Evolutionary conservation across 2,113 vertebrate genomes (phyloP).

Genomic region (Prochilodus magdalenae): DNA sequence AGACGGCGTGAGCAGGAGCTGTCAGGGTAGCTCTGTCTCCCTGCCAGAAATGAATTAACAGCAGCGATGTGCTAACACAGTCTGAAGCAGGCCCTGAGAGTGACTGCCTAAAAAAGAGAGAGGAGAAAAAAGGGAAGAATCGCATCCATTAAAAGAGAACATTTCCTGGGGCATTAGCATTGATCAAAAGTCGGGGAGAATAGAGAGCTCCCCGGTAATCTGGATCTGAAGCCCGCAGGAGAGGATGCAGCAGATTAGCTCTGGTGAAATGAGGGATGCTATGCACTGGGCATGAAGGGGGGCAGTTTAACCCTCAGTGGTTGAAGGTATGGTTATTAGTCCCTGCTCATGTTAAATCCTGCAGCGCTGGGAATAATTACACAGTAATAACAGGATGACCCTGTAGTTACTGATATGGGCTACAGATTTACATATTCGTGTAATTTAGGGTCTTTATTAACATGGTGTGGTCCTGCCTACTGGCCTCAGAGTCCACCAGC

Average conservation of each 20-base stretch:
- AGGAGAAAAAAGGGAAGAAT: not conserved
- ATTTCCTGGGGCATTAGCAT: slow-evolving; percentile 12
- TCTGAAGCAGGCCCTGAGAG: not conserved
- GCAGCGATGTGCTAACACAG: not conserved
- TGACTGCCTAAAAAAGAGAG: slow-evolving; percentile 7
- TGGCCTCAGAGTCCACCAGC: too few relatives aligned
- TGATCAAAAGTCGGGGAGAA: not conserved
- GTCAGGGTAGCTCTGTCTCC: not conserved
- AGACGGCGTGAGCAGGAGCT: not conserved
- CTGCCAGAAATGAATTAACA: not conserved
- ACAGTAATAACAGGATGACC: too few relatives aligned
- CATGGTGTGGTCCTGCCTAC: too few relatives aligned
- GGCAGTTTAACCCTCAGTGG: too few relatives aligned
- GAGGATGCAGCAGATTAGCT: not conserved
- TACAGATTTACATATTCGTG: too few relatives aligned
- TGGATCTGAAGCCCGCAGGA: not conserved
- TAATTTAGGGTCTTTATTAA: too few relatives aligned
- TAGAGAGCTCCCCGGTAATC: not conserved
- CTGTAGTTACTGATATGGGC: too few relatives aligned
- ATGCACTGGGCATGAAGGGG: too few relatives aligned
- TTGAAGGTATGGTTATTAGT: too few relatives aligned
- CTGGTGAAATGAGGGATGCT: not conserved
- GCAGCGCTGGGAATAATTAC: too few relatives aligned
- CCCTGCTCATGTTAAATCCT: too few relatives aligned
- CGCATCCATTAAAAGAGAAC: slow-evolving; percentile 19